phyloP scores from a whole-genome alignment of 2,888 invertebrate genomes.

The Trichogramma dendrolimi region DNA sequence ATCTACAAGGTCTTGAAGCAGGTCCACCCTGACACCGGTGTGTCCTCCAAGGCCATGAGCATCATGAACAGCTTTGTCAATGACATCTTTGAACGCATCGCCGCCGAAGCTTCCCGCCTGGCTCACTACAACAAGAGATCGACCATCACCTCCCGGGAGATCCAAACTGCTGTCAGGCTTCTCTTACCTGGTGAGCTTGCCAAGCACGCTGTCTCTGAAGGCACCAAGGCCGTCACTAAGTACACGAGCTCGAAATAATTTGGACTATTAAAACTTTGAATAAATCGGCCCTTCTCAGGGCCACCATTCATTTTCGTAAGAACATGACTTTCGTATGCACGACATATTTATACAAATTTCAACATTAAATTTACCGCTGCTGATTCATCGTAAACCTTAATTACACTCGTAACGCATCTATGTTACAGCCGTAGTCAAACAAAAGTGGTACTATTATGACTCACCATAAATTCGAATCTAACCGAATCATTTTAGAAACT shows the following conservation, averaged over 20 bases:
- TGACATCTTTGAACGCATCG: constrained; percentile 43
- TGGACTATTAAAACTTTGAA: background rate
- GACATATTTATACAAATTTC: background rate
- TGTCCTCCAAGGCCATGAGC: constrained; percentile 46
- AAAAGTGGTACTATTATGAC: too few species aligned
- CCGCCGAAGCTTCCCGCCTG: constrained; percentile 38
- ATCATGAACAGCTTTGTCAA: constrained; percentile 39
- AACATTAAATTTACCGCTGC: too few species aligned
- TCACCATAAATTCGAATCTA: too few species aligned
- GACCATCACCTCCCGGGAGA: constrained; percentile 66
- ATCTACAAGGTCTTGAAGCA: constrained; percentile 16
- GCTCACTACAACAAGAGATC: constrained; percentile 49
- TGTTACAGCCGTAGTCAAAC: too few species aligned
- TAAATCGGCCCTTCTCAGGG: constrained; percentile 30
- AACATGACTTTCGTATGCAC: background rate
- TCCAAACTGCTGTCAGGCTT: constrained; percentile 63
- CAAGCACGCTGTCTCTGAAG: constrained; percentile 23
- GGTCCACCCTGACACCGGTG: constrained; percentile 57
- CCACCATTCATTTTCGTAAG: constrained; percentile 16
- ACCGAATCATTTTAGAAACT: too few species aligned
- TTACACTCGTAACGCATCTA: too few species aligned
- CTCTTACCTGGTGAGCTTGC: constrained; percentile 30
- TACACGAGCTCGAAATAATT: constrained; percentile 4
- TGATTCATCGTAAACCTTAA: too few species aligned
- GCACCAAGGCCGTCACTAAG: constrained; percentile 2